These are phyloP conservation scores for Drosophila gunungcola DNA, from an alignment of 1,140 invertebrate species.

Conservation along the genomic window DNA sequence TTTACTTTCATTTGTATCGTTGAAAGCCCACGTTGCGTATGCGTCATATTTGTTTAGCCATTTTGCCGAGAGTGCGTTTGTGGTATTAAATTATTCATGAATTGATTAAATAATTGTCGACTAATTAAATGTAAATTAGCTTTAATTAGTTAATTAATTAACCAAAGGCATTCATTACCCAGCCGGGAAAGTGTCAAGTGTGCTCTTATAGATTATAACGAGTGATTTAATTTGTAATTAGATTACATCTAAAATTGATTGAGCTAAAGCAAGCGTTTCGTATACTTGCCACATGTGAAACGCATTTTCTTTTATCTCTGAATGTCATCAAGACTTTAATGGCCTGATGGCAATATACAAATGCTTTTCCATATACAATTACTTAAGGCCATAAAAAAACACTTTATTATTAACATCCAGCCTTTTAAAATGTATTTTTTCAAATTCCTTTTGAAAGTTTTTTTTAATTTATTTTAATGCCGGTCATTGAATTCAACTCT, in stretches of 20 bases:
- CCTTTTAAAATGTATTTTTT: constrained; percentile 1
- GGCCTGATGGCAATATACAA: constrained; percentile 16
- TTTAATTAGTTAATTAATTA: constrained; percentile 72
- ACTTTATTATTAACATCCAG: constrained; percentile 13
- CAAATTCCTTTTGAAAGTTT: constrained; percentile 4
- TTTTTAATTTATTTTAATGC: constrained; percentile 43
- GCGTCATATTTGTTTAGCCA: constrained; percentile 51
- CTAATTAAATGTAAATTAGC: constrained; percentile 71
- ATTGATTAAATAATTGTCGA: constrained; percentile 65
- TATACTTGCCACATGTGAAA: constrained; percentile 1
- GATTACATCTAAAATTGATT: constrained; percentile 32
- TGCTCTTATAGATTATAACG: constrained; percentile 9
- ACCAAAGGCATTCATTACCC: constrained; percentile 38
- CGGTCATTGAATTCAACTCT: constrained; percentile 24
- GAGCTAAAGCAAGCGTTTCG: background rate
- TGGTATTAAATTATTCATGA: constrained; percentile 56
- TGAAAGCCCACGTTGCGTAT: constrained; percentile 32
- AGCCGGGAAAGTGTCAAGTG: constrained; percentile 28
- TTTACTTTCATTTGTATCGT: constrained; percentile 31
- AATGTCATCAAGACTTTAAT: constrained; percentile 17
- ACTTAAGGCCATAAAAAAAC: constrained; percentile 6
- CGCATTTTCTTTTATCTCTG: background rate
- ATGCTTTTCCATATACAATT: constrained; percentile 19
- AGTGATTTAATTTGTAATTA: constrained; percentile 34
- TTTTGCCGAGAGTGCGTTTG: constrained; percentile 27